These are phyloP conservation scores for Halictus rubicundus DNA, from an alignment of 1,140 invertebrate species.

Conservation along the genomic window DNA sequence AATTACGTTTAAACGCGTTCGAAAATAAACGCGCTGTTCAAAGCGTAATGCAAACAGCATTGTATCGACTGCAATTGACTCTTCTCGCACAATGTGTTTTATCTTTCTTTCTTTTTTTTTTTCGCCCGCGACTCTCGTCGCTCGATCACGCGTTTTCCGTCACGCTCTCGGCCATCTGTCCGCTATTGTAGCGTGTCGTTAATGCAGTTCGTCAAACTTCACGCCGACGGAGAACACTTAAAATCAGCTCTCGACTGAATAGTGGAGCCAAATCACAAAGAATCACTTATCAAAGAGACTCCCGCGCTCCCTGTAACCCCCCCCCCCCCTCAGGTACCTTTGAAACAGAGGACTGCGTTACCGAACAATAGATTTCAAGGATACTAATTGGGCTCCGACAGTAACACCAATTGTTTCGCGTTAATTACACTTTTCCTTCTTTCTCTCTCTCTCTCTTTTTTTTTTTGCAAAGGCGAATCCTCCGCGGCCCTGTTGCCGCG, in stretches of 20 bases:
- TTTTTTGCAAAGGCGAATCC: neutral
- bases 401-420: neutral
- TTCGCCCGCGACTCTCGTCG: neutral
- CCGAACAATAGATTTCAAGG: constrained; percentile 34
- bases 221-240: constrained; percentile 12
- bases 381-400: constrained; percentile 29
- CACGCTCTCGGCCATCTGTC: neutral
- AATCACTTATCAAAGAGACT: neutral
- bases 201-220: constrained; percentile 12
- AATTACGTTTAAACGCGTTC: no score
- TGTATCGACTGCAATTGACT: no score
- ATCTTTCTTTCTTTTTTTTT: no score
- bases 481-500: neutral
- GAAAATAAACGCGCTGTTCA: no score
- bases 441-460: no score
- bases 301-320: no score
- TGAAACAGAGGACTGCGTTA: constrained; percentile 15
- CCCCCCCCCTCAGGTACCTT: neutral
- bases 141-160: neutral
- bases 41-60: no score
- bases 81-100: no score
- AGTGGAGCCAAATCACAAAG: constrained; percentile 15
- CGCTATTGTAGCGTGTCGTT: constrained; percentile 15
- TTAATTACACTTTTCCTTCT: neutral
- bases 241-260: neutral